Conservation (phyloP, 2,797 vertebrate genomes). For the Scleropages formosus region DNA sequence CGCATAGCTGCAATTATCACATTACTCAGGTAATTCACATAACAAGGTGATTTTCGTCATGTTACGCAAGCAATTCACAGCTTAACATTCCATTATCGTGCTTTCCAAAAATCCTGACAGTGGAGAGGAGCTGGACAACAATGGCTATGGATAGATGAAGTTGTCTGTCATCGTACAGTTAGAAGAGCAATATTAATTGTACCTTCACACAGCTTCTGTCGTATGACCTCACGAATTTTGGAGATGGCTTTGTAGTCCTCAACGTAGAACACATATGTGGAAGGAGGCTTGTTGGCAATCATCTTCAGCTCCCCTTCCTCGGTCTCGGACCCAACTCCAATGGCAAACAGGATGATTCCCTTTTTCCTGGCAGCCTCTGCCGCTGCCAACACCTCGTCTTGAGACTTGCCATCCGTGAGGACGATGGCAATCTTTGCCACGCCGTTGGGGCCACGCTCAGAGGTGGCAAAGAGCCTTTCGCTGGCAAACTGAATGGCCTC, state of each 20-base stretch:
- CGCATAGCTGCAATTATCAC: no score
- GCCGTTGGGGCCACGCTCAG: conserved; percentile 75
- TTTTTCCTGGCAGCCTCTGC: conserved; percentile 89
- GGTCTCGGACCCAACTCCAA: conserved; percentile 88
- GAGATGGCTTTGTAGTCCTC: conserved; percentile 94
- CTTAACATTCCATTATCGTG: conserved; percentile 16
- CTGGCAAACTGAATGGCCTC: conserved; percentile 89
- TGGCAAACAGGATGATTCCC: conserved; percentile 90
- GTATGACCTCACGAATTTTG: conserved; percentile 93
- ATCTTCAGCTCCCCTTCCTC: conserved; percentile 83
- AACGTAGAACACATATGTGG: conserved; percentile 92
- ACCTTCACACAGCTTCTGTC: conserved; percentile 98
- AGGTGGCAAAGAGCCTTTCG: conserved; percentile 87
- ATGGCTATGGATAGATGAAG: not conserved
- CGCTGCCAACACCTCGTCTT: conserved; percentile 87
- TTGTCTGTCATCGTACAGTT: no score
- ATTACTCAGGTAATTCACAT: not conserved
- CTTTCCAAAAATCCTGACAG: conserved; percentile 8
- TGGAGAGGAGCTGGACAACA: not conserved
- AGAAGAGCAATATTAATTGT: conserved; percentile 36
- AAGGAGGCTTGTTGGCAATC: conserved; percentile 92
- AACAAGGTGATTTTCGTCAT: not conserved
- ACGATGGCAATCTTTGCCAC: conserved; percentile 92
- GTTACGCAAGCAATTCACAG: conserved; percentile 28
- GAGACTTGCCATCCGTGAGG: conserved; percentile 94